Base-by-base conservation (phyloP, 2,113 vertebrate genomes). In the Apaloderma vittatum region DNA sequence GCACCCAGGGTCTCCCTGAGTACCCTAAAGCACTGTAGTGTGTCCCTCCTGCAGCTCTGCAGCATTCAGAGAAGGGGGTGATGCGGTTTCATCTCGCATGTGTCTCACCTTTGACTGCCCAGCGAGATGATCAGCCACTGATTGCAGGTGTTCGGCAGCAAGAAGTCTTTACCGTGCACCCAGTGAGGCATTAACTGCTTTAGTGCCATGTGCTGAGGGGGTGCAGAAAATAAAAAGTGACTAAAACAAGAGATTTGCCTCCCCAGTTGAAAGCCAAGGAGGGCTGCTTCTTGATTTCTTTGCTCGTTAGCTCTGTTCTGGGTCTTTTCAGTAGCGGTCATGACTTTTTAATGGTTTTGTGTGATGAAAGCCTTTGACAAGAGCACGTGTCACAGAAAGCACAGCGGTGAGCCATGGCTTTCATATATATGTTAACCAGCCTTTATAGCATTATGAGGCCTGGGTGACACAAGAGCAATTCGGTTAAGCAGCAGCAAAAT, bases 351-450 rank as follows among this genome's bases (percentile, higher is more conserved):
- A 88, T 76, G n/a, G 2, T 22, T 73, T 73, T 76, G 36, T 59
- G 37, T 61, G 76, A 88, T 92, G 37, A 93, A 92, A 92, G 72
- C 34, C 52, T 91, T 89, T 94, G 86, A 94, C 79, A 93, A 86
- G 73, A 88, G 26, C 57, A 88, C 15, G 48, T 83, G 85, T 90
- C 86, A 94, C 51, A 36, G 24, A 54, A 59, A 95, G 48, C 20
- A 2, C 82, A 59, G 79, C 8, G 52, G 89, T 96, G 93, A 96
- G 74, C 70, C 91, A 96, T 86, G 90, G 84, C 59, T 94, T 95
- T 97, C 95, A 96, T 96, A 94, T 94, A 79, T 94, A 97, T 93
- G 89, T 85, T 96, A 96, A 96, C 88, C 80, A 92, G 72, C 68
- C 57, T 72, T 86, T 68, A 93, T 5, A 93, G 92, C 75, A 82